Evolutionary conservation across 2,797 vertebrate species (phyloP).

Genomic region (Notamacropus eugenii): DNA sequence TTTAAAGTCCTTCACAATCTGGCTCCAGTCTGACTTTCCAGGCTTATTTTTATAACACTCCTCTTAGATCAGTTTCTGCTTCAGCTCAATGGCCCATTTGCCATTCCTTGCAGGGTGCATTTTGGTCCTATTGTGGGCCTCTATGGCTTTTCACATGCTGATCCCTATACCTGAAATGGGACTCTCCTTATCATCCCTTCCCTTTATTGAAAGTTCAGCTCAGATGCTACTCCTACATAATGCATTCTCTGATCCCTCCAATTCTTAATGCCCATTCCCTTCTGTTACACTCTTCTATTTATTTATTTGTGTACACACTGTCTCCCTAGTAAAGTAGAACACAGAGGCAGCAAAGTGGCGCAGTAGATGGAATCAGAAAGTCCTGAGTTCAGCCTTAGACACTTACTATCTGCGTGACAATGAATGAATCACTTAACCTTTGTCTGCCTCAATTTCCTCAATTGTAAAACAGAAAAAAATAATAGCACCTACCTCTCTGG

Average conservation of each 20-base stretch:
- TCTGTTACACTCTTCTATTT: background rate
- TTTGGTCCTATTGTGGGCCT: background rate
- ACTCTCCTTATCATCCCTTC: background rate
- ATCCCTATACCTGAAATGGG: background rate
- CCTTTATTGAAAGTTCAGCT: background rate
- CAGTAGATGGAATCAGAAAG: background rate
- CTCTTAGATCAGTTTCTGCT: too few relatives aligned
- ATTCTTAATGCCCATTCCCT: background rate
- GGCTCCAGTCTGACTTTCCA: too few relatives aligned
- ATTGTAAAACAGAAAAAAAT: background rate
- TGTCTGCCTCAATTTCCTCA: conserved; percentile 6
- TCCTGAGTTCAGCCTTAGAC: background rate
- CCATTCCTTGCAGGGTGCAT: background rate
- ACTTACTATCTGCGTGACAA: background rate
- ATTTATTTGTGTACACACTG: background rate
- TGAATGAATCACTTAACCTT: background rate
- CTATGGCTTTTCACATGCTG: background rate
- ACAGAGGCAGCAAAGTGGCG: background rate
- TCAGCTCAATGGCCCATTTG: too few relatives aligned
- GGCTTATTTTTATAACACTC: too few relatives aligned
- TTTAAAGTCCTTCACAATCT: too few relatives aligned
- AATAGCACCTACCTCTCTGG: background rate
- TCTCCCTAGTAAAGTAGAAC: background rate
- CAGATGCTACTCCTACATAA: background rate
- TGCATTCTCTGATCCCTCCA: background rate